Evolutionary conservation across 2,888 invertebrate genomes (phyloP), one percentile per base, ranked within the genome.

Genomic region (Anodontia alba): DNA sequence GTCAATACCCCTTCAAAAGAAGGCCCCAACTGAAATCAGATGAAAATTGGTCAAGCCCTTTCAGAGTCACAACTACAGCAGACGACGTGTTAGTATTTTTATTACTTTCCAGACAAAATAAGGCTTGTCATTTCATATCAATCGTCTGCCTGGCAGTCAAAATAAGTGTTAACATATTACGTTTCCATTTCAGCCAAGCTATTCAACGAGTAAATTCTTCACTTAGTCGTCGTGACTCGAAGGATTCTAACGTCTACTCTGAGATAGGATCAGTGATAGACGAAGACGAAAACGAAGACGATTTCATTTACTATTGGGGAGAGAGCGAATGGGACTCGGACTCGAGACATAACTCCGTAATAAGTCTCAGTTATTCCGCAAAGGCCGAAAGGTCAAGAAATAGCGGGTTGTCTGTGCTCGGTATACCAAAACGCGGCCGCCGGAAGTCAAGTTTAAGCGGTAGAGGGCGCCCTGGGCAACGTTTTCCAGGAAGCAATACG

Each of bases 371-470:
- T 20, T 62, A 62, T 29, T 29, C 62, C 10, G 20, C 62, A 8
- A 62, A 62, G 29, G 29, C 33, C 10, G 62, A 62, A 33, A 33
- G 5, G 17, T 31, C 33, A 20, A 8, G 31, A 62, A 62, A 33
- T 20, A 33, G 62, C n/a, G 5, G 33, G 1, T 1, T 62, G 31
- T 62, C 62, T 29, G 20, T 29, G 1, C 17, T 62, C 17, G 62
- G 62, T 33, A 17, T 62, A n/a, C 62, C 62, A 33, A 62, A 62
- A 62, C 62, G 62, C 31, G 62, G 62, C 33, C 62, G 62, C 62
- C 62, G 62, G 62, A 62, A 62, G 62, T 62, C 62, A 17, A 62
- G 62, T 20, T 33, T 62, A 10, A 5, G 7, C 62, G 12, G 12
- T 38, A 46, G 3, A 20, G 46, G 46, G 46, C 46, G 46, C 46